Evolutionary conservation across 2,113 vertebrate species (phyloP), one percentile per base, ranked within the genome.

Genomic region (Pipra filicauda): DNA sequence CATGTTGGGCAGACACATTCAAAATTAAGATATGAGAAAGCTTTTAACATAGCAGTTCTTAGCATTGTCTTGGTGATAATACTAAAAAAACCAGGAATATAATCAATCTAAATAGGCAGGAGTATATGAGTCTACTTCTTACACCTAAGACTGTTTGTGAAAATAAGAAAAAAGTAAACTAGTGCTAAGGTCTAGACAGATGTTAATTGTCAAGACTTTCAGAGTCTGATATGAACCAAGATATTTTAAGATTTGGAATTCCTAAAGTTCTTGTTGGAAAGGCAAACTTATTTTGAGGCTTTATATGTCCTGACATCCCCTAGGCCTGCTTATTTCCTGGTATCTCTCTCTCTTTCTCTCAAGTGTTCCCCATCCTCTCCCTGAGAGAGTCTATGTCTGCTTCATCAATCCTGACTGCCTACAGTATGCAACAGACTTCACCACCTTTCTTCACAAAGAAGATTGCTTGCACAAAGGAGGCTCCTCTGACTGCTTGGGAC

Each of bases 291-390:
- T 84, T 78, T 91, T 85, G 71, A 94, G 82, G 66, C 85, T 96
- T 91, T 91, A 4, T 83, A 80, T 81, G 12, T 96, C 86, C 94
- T 71, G 55, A 81, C 72, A 49, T 96, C 85, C 92, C 91, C 78
- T 92, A 96, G 88, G 86, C 80, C 92, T 96, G 69, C 93, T 97
- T 95, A 96, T 97, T 93, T 95, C 95, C 93, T 95, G 95, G 92
- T 96, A 26, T 97, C 85, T 97, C 95, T 97, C 80, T 97, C 85
- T 97, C 62, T 96, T 92, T 97, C 90, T 97, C 96, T 97, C 78
- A 97, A 97, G 95, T 96, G 97, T 89, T 93, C 92, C 93, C 84
- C 95, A 96, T 81, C 93, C 95, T 96, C 93, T 95, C 92, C 82
- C 89, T 97, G 97, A 96, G 81, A 96, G 88, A 96, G 90, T 86